Evolutionary conservation across 35 echinoderm and acorn worm genomes (phyloP).

Genomic region (Apostichopus parvimensis): DNA sequence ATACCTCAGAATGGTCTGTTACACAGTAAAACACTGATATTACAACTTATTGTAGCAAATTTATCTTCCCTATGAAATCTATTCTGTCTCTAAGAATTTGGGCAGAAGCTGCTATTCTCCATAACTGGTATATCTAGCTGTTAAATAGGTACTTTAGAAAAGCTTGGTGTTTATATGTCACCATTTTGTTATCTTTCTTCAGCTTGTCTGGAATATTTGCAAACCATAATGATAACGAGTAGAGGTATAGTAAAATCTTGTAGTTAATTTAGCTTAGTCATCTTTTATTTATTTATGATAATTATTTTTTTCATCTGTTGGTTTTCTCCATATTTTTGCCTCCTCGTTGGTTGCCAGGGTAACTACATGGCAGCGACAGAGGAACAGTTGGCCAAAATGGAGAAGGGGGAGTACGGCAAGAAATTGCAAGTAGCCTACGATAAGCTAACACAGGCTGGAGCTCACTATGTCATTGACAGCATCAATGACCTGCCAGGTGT

Average conservation of each 20-base stretch:
- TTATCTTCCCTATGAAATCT: too few relatives aligned
- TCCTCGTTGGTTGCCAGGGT: conserved; percentile 31
- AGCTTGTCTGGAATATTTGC: too few relatives aligned
- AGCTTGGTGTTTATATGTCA: too few relatives aligned
- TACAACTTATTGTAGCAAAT: too few relatives aligned
- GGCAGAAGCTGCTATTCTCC: too few relatives aligned
- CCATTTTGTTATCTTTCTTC: background rate
- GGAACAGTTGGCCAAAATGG: conserved; percentile 64
- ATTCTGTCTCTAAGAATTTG: too few relatives aligned
- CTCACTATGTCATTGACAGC: conserved; percentile 93
- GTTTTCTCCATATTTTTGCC: background rate
- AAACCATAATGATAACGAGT: too few relatives aligned
- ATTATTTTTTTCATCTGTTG: background rate
- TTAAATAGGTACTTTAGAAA: too few relatives aligned
- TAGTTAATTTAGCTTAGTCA: background rate
- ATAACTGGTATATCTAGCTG: too few relatives aligned
- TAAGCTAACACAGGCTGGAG: conserved; percentile 69
- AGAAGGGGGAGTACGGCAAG: conserved; percentile 43
- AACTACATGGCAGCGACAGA: conserved; percentile 91
- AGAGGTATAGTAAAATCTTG: too few relatives aligned
- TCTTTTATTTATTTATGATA: background rate
- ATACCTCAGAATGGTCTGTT: too few relatives aligned
- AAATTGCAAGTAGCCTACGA: conserved; percentile 76
- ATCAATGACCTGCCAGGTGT: conserved; percentile 73
- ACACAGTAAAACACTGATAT: too few relatives aligned